Conservation (phyloP, 2,797 vertebrate species). For the Periparus ater region DNA sequence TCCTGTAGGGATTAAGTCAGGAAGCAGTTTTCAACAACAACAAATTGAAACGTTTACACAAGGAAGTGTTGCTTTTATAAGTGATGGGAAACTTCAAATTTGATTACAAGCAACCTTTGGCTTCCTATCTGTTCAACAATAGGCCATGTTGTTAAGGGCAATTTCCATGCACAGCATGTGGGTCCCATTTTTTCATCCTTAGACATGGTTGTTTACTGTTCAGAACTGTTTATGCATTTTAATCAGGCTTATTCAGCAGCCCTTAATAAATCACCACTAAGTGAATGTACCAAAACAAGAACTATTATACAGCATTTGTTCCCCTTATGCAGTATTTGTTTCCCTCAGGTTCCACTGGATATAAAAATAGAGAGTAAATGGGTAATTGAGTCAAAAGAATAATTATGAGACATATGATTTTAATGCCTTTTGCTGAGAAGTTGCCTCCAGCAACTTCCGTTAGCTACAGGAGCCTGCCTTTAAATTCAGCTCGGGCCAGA, state of each 20-base stretch:
- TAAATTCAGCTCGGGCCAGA: slow-evolving; percentile 76
- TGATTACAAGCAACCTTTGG: slow-evolving; percentile 99
- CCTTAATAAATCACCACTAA: slow-evolving; percentile 83
- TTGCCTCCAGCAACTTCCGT: slow-evolving; percentile 68
- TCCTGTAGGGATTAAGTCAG: slow-evolving; percentile 74
- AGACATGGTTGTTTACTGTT: slow-evolving; percentile 98
- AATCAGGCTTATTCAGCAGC: slow-evolving; percentile 80
- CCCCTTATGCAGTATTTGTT: slow-evolving; percentile 64
- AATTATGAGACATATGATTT: slow-evolving; percentile 69
- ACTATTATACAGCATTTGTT: slow-evolving; percentile 72
- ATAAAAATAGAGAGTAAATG: slow-evolving; percentile 69
- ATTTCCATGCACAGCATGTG: slow-evolving; percentile 99
- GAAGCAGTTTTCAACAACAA: slow-evolving; percentile 79
- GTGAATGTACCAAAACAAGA: slow-evolving; percentile 78
- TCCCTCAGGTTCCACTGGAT: slow-evolving; percentile 59
- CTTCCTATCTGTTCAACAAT: slow-evolving; percentile 93
- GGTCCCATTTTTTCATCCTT: slow-evolving; percentile 83
- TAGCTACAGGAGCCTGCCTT: slow-evolving; percentile 71
- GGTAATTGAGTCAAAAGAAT: slow-evolving; percentile 69
- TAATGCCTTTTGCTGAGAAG: slow-evolving; percentile 62
- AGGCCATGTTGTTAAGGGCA: slow-evolving; percentile 94
- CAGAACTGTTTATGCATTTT: slow-evolving; percentile 86
- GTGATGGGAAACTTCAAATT: slow-evolving; percentile 95
- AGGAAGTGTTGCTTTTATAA: slow-evolving; percentile 82
- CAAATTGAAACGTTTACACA: slow-evolving; percentile 82